Percentiles rank a stretch among this genome's conserved stretches.
Conservation (phyloP, 2,888 invertebrate species). For the Pemphredon lugubris region DNA sequence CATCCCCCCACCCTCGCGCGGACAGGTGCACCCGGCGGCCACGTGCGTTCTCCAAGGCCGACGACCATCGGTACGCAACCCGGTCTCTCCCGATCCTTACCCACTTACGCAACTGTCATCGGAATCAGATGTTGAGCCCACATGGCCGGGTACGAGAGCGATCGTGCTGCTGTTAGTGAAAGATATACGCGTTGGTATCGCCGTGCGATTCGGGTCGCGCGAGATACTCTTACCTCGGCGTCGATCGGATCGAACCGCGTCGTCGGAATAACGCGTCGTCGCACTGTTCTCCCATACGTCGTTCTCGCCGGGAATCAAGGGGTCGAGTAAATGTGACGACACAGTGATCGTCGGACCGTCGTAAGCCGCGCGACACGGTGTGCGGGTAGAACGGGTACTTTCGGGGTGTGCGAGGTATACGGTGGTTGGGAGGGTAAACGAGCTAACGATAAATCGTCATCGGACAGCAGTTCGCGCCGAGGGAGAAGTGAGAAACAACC, state of each 20-base stretch:
- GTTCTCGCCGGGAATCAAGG: too few relatives aligned
- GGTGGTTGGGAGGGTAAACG: too few relatives aligned
- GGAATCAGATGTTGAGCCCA: slow-evolving; percentile 58
- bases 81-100: slow-evolving; percentile 32
- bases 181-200: slow-evolving; percentile 14
- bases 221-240: slow-evolving; percentile 1
- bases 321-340: too few relatives aligned
- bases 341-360: too few relatives aligned
- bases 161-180: slow-evolving; percentile 26
- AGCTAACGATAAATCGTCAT: too few relatives aligned
- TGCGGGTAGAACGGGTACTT: too few relatives aligned
- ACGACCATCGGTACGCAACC: slow-evolving; percentile 62
- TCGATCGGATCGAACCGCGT: background rate
- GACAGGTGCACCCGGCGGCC: slow-evolving; percentile 68
- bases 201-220: slow-evolving; percentile 20
- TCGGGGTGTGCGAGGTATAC: too few relatives aligned
- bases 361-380: too few relatives aligned
- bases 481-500: too few relatives aligned
- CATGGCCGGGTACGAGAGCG: slow-evolving; percentile 29
- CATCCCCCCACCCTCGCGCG: slow-evolving; percentile 51
- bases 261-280: too few relatives aligned
- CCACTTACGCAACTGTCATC: slow-evolving; percentile 57
- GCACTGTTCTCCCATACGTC: too few relatives aligned
- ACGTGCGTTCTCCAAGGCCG: slow-evolving; percentile 76
- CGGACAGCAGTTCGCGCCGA: too few relatives aligned